Evolutionary conservation across 2,888 invertebrate species (phyloP).

Genomic region (Stenoptilia bipunctidactyla): DNA sequence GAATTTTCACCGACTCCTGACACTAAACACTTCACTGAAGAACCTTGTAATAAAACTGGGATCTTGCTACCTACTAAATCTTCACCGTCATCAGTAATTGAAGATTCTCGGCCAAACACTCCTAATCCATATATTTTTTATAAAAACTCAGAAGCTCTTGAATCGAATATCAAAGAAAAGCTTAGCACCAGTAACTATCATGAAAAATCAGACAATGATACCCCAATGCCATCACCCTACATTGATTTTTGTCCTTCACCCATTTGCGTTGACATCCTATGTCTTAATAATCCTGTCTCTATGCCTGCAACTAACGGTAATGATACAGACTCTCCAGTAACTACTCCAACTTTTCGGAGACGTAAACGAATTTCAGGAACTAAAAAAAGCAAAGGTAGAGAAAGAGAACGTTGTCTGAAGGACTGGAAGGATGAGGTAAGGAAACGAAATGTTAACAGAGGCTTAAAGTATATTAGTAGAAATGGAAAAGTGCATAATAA

Average conservation of each 20-base stretch:
- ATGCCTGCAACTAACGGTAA: slow-evolving; percentile 6
- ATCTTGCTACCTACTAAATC: neutral
- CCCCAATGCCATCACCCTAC: slow-evolving; percentile 4
- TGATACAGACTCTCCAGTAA: slow-evolving; percentile 6
- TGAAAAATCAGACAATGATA: slow-evolving; percentile 1
- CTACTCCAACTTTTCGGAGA: neutral
- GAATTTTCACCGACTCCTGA: slow-evolving; percentile 4
- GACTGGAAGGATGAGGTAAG: slow-evolving; percentile 7
- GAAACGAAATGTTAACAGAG: slow-evolving; percentile 7
- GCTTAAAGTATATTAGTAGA: slow-evolving; percentile 7
- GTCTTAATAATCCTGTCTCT: slow-evolving; percentile 5
- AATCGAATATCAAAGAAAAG: no score
- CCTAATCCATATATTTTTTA: no score
- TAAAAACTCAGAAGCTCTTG: no score
- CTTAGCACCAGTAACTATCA: no score
- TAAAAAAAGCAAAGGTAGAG: slow-evolving; percentile 6
- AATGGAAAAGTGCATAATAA: slow-evolving; percentile 6
- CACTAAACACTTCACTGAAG: slow-evolving; percentile 3
- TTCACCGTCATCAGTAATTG: slow-evolving; percentile 2
- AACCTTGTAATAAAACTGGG: neutral
- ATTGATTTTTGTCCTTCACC: slow-evolving; percentile 3
- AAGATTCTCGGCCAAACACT: neutral
- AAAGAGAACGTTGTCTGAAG: slow-evolving; percentile 7
- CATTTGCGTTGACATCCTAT: slow-evolving; percentile 1
- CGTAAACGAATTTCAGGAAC: slow-evolving; percentile 3